phyloP scores from a whole-genome alignment of 2,888 invertebrate genomes.

The Parochlus steinenii region DNA sequence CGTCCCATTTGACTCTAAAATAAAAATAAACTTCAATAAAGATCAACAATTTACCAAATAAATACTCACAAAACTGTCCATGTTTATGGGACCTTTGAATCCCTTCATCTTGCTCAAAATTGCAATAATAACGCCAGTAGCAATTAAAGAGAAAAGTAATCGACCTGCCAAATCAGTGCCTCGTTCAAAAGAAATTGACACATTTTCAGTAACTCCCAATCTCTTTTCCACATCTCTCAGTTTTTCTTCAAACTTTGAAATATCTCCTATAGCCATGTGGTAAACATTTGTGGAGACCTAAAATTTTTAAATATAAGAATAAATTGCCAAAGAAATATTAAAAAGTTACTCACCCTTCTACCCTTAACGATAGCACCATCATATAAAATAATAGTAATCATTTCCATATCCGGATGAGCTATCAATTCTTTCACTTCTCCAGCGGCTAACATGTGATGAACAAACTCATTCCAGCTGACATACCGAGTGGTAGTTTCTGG shows the following conservation, averaged over 20 bases:
- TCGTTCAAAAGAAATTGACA: conserved; percentile 71
- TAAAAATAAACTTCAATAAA: conserved; percentile 11
- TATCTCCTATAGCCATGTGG: conserved; percentile 73
- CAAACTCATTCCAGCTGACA: conserved; percentile 94
- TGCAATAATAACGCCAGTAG: conserved; percentile 48
- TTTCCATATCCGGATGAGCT: conserved; percentile 67
- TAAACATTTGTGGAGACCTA: conserved; percentile 48
- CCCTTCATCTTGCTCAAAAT: conserved; percentile 48
- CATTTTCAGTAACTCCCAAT: conserved; percentile 65
- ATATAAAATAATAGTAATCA: conserved; percentile 68
- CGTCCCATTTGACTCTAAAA: conserved; percentile 58
- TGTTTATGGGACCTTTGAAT: conserved; percentile 48
- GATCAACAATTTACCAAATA: conserved; percentile 1
- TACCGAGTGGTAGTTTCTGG: conserved; percentile 50
- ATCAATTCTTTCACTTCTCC: conserved; percentile 86
- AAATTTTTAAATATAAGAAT: conserved; percentile 17
- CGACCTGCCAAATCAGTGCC: conserved; percentile 56
- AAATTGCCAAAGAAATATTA: conserved; percentile 7
- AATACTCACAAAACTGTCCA: conserved; percentile 62
- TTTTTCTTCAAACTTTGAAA: conserved; percentile 77
- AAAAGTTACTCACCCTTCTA: conserved; percentile 27
- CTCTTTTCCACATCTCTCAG: conserved; percentile 66
- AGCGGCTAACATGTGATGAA: conserved; percentile 82
- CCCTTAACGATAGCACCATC: conserved; percentile 81
- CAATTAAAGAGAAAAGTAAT: conserved; percentile 48